These are phyloP conservation scores for Thamnophis sirtalis DNA, from an alignment of 2,113 vertebrate genomes.

Conservation along the genomic window DNA sequence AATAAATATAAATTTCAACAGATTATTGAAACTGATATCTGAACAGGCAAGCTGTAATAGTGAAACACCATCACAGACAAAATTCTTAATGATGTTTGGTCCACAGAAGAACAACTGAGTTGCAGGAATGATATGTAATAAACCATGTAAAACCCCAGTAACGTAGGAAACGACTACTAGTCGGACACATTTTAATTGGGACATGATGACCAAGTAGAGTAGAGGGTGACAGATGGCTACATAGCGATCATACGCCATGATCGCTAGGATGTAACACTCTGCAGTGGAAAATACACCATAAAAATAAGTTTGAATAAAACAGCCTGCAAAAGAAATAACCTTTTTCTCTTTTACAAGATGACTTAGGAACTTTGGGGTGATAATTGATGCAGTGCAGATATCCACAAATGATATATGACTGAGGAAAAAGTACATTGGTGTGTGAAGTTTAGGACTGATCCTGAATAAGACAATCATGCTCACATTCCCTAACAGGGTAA, in stretches of 20 bases:
- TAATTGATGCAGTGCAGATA: conserved; percentile 61
- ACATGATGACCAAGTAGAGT: conserved; percentile 63
- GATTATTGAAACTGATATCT: conserved; percentile 48
- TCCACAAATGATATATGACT: conserved; percentile 62
- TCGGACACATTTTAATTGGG: conserved; percentile 31
- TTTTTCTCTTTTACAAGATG: conserved; percentile 53
- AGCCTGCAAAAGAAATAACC: conserved; percentile 52
- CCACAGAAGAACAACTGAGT: conserved; percentile 51
- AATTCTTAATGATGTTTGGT: conserved; percentile 53
- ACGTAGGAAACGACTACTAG: conserved; percentile 43
- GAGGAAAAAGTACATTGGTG: conserved; percentile 67
- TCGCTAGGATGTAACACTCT: conserved; percentile 59
- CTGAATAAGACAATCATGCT: conserved; percentile 46
- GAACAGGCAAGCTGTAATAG: conserved; percentile 62
- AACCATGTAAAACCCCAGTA: conserved; percentile 37
- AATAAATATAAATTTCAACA: conserved; percentile 57
- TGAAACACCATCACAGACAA: conserved; percentile 68
- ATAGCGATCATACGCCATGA: conserved; percentile 71
- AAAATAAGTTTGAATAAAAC: conserved; percentile 60
- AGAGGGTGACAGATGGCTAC: conserved; percentile 68
- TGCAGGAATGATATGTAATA: conserved; percentile 45
- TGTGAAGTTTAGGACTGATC: conserved; percentile 52
- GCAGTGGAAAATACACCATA: conserved; percentile 57
- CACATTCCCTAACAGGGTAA: conserved; percentile 55
- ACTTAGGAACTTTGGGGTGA: conserved; percentile 63